Evolutionary conservation across 2,888 invertebrate genomes (phyloP), one percentile per base, ranked within the genome.

Genomic region (Eupithecia insigniata): DNA sequence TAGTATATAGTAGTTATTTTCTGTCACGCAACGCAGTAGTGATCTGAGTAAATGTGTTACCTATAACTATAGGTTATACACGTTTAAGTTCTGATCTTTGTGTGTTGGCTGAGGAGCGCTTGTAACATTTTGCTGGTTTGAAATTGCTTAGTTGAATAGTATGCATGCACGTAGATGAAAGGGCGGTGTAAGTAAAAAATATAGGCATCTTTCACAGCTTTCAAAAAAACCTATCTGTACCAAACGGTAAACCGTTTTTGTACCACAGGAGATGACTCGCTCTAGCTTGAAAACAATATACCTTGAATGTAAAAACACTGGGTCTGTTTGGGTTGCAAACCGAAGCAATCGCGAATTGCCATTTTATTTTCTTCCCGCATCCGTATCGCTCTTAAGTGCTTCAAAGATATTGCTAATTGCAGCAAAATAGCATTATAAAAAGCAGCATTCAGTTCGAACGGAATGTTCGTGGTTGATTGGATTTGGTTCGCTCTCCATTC

Each of bases 381-480:
- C 36, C 36, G 36, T 22, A 34, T 64, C 62, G 70, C 71, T 55
- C 30, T 69, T 71, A 67, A 74, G 69, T 36, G 71, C 36, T 66
- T 69, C 67, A 73, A 75, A 81, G 80, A 81, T 80, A 78, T 74
- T 74, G 75, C 81, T 82, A 82, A 83, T 80, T 81, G 51, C 75
- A 79, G 77, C 71, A 72, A 78, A 83, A 81, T 79, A 78, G 77
- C 79, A 80, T 80, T 82, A 76, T 81, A 83, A 85, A 87, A 82
- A 80, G 83, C 81, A 84, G 83, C 81, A 81, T 87, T 83, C 80
- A 78, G 77, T 82, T 79, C 78, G 78, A 76, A 70, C 79, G 73
- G 80, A 81, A 85, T 85, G 84, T 85, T 89, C 83, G 86, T 81
- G 84, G 87, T 80, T 88, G 90, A 91, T 91, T 90, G 89, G 90